Conservation (phyloP, 1,140 invertebrate genomes). For the Nasonia longicornis region DNA sequence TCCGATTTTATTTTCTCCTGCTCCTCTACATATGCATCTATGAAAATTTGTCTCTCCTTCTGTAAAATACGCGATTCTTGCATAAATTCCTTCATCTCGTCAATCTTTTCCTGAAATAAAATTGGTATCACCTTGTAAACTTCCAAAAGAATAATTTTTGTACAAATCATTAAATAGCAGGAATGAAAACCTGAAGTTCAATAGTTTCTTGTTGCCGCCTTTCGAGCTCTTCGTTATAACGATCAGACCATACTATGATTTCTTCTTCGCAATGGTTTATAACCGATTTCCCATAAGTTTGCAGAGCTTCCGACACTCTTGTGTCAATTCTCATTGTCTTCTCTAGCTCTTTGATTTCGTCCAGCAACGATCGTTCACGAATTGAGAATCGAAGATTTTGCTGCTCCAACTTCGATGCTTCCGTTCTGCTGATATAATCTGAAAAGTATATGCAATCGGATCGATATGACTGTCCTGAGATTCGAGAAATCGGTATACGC, state of each 20-base stretch:
- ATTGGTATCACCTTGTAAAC: neutral
- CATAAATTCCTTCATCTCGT: conserved; percentile 52
- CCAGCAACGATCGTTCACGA: neutral
- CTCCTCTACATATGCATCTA: conserved; percentile 51
- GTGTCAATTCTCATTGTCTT: conserved; percentile 24
- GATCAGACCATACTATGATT: conserved; percentile 52
- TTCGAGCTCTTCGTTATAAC: conserved; percentile 55
- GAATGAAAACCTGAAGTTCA: conserved; percentile 51
- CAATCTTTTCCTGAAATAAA: conserved; percentile 53
- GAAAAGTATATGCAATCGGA: neutral
- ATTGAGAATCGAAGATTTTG: neutral
- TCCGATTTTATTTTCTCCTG: conserved; percentile 45
- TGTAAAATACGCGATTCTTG: conserved; percentile 48
- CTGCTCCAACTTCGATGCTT: conserved; percentile 39
- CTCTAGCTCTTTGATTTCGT: conserved; percentile 35
- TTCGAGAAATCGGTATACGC: neutral
- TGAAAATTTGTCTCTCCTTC: conserved; percentile 48
- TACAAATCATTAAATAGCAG: too few species aligned
- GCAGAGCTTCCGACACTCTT: conserved; percentile 51
- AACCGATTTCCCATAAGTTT: conserved; percentile 45
- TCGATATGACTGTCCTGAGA: neutral
- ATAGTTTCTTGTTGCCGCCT: conserved; percentile 52
- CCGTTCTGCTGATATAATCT: conserved; percentile 37
- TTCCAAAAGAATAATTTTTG: too few species aligned
- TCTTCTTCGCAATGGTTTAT: conserved; percentile 52